Percentiles rank a stretch among this genome's conserved stretches.
Conservation (phyloP, 2,888 invertebrate species). For the Drosophila acutilabella region DNA sequence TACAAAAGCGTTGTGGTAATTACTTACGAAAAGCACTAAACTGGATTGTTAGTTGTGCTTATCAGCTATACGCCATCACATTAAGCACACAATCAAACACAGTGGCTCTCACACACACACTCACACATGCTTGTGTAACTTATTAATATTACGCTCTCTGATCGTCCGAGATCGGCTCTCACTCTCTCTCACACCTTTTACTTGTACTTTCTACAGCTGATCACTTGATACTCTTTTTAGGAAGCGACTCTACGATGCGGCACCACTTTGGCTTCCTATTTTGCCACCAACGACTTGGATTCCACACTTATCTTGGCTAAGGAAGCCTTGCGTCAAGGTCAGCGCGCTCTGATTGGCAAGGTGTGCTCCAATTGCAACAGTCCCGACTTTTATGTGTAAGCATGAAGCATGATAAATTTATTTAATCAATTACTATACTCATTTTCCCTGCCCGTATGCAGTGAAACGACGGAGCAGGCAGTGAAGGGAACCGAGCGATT, state of each 20-base stretch:
- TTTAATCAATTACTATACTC: neutral
- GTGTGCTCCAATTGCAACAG: slow-evolving; percentile 86
- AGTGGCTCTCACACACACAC: neutral
- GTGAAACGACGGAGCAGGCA: slow-evolving; percentile 89
- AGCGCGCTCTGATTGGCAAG: slow-evolving; percentile 95
- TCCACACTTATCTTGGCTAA: slow-evolving; percentile 90
- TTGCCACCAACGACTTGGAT: slow-evolving; percentile 91
- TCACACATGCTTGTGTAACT: neutral
- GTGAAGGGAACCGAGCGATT: slow-evolving; percentile 88
- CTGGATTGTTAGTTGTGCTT: slow-evolving; percentile 21
- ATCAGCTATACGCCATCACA: slow-evolving; percentile 28
- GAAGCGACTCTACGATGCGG: slow-evolving; percentile 90
- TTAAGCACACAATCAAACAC: neutral
- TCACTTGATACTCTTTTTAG: slow-evolving; percentile 85
- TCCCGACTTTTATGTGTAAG: slow-evolving; percentile 84
- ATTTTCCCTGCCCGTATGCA: slow-evolving; percentile 75
- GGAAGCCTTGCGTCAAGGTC: slow-evolving; percentile 88
- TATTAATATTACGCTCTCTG: slow-evolving; percentile 10
- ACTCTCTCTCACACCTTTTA: slow-evolving; percentile 2
- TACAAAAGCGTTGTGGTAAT: slow-evolving; percentile 93
- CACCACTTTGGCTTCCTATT: slow-evolving; percentile 96
- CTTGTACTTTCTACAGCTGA: slow-evolving; percentile 24
- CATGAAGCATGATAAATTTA: neutral
- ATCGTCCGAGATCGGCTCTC: slow-evolving; percentile 2
- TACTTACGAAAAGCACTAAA: slow-evolving; percentile 67